Evolutionary conservation across 2,888 invertebrate species (phyloP), one percentile per base, ranked within the genome.

Genomic region (Diaprepes abbreviatus): DNA sequence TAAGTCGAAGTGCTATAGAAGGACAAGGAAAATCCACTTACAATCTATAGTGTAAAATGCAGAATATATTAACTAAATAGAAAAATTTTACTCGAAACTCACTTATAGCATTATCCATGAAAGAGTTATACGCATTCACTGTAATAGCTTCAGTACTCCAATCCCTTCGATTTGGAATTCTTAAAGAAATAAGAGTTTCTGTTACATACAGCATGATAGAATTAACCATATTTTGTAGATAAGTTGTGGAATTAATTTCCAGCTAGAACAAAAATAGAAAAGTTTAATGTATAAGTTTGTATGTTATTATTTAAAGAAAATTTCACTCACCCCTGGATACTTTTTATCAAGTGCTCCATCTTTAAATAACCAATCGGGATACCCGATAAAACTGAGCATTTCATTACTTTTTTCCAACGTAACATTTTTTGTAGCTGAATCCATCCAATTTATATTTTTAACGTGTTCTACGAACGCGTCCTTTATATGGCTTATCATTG

Each of bases 41-140:
- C n/a, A n/a, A n/a, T n/a, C n/a, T n/a, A n/a, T n/a, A n/a, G n/a
- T n/a, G n/a, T n/a, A n/a, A n/a, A n/a, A n/a, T n/a, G n/a, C n/a
- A n/a, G n/a, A n/a, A n/a, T n/a, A n/a, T n/a, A n/a, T n/a, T n/a
- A n/a, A n/a, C n/a, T n/a, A n/a, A n/a, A n/a, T n/a, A n/a, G n/a
- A n/a, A n/a, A n/a, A n/a, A n/a, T n/a, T n/a, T n/a, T n/a, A n/a
- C n/a, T n/a, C n/a, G n/a, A n/a, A n/a, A n/a, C n/a, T n/a, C n/a
- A n/a, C n/a, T n/a, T n/a, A n/a, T n/a, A n/a, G n/a, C n/a, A n/a
- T n/a, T n/a, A 64, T 91, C 90, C 78, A 91, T 90, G 78, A 92
- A 93, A 0, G 91, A 92, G 78, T 94, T 93, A 79, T 90, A 92
- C 0, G 94, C 94, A 77, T 94, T 94, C 0, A 94, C 93, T 81